These are phyloP conservation scores for Phyllotis vaccarum DNA, from an alignment of 2,797 vertebrate genomes.

Conservation along the genomic window DNA sequence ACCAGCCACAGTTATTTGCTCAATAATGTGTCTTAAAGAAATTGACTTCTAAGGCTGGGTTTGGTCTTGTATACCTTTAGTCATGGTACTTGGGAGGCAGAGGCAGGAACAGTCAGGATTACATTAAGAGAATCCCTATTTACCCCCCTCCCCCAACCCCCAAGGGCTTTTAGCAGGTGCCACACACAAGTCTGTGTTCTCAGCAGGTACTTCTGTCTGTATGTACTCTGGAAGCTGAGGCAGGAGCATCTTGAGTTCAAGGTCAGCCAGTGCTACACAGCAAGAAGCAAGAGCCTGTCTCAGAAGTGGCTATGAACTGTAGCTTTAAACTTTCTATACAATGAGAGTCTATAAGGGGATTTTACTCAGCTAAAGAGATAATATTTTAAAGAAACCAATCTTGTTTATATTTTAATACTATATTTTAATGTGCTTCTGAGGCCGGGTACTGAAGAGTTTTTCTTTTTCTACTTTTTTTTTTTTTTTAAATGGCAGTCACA, in stretches of 20 bases:
- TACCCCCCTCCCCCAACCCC: no score
- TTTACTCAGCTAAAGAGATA: constrained; percentile 15
- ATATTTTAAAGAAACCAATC: constrained; percentile 26
- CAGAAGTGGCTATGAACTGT: not conserved
- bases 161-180: not conserved
- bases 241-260: not conserved
- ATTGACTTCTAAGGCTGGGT: not conserved
- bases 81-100: not conserved
- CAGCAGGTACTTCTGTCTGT: not conserved
- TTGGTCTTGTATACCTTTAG: not conserved
- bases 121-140: not conserved
- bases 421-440: constrained; percentile 3
- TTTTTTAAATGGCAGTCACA: not conserved
- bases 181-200: no score
- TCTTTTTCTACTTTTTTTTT: not conserved
- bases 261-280: not conserved
- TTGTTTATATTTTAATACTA: not conserved
- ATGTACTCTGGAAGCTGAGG: not conserved
- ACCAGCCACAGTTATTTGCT: not conserved
- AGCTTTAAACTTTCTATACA: not conserved
- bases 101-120: not conserved
- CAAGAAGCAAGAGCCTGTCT: not conserved
- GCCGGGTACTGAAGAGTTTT: not conserved
- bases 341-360: not conserved
- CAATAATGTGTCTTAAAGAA: not conserved